phyloP scores from a whole-genome alignment of 1,140 invertebrate genomes.

The Conopomorpha cramerella region DNA sequence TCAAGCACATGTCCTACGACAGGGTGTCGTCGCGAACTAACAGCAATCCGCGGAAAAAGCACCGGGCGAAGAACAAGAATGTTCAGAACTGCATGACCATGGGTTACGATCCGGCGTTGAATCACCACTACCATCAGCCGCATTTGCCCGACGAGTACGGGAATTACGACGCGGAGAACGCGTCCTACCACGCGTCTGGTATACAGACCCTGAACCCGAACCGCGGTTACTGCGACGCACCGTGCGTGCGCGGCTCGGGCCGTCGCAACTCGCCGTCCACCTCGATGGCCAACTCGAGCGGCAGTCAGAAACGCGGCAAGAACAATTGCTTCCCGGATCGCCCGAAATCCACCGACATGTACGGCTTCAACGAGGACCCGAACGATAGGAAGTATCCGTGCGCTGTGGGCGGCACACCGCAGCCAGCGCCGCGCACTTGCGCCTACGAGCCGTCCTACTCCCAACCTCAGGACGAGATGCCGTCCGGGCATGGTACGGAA shows the following conservation, averaged over 20 bases:
- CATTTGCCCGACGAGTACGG: slow-evolving; percentile 49
- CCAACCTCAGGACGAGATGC: slow-evolving; percentile 45
- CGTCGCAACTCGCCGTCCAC: slow-evolving; percentile 49
- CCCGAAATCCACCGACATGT: slow-evolving; percentile 61
- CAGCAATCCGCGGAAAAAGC: slow-evolving; percentile 56
- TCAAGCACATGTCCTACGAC: slow-evolving; percentile 59
- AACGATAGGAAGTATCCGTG: slow-evolving; percentile 52
- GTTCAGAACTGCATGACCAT: slow-evolving; percentile 56
- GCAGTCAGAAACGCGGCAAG: slow-evolving; percentile 51
- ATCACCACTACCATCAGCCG: slow-evolving; percentile 57
- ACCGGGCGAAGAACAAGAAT: slow-evolving; percentile 50
- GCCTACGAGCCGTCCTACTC: slow-evolving; percentile 48
- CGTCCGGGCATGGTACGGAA: no score
- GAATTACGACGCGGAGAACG: slow-evolving; percentile 50
- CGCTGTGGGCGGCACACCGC: no score
- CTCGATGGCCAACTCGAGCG: slow-evolving; percentile 46
- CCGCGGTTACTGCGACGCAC: slow-evolving; percentile 37
- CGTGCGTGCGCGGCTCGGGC: slow-evolving; percentile 36
- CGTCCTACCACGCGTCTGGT: slow-evolving; percentile 54
- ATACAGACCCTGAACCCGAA: slow-evolving; percentile 56
- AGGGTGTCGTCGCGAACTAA: slow-evolving; percentile 52
- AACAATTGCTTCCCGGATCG: slow-evolving; percentile 40
- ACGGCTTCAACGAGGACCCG: slow-evolving; percentile 61
- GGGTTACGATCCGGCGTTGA: slow-evolving; percentile 50
- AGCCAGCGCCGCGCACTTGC: slow-evolving; percentile 33